phyloP scores from a whole-genome alignment of 92 coral and sea anemone genomes.

The Epizoanthus scotinus region DNA sequence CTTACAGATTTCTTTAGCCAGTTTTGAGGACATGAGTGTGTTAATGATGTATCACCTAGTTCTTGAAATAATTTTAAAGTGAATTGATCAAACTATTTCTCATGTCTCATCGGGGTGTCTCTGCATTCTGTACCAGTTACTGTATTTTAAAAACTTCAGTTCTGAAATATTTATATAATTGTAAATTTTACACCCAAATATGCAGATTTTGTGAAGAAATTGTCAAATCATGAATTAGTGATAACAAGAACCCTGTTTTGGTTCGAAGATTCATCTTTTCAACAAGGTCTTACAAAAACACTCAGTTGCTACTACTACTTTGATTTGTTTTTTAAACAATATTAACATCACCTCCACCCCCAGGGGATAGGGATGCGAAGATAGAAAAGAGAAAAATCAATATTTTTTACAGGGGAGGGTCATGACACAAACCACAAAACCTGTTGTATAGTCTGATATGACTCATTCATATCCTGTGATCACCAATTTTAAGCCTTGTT shows the following conservation, averaged over 20 bases:
- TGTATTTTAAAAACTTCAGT: neutral
- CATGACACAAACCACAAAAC: no score
- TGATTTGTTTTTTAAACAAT: no score
- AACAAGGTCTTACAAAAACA: no score
- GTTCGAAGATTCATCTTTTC: no score
- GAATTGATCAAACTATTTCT: neutral
- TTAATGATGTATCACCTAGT: neutral
- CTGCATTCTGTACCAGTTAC: neutral
- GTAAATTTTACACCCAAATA: neutral
- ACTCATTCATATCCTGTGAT: no score
- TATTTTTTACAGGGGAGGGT: no score
- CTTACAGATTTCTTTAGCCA: neutral
- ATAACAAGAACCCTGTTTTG: neutral
- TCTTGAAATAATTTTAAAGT: neutral
- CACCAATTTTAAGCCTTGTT: slow-evolving; percentile 5
- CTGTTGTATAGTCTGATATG: no score
- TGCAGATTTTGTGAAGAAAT: slow-evolving; percentile 9
- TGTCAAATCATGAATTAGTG: slow-evolving; percentile 4
- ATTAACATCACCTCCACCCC: no score
- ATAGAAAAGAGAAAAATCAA: no score
- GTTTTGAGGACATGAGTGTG: neutral
- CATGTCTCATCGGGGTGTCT: neutral
- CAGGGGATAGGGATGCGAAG: no score
- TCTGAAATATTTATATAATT: neutral
- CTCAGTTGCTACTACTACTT: no score